Evolutionary conservation across 1,140 invertebrate species (phyloP).

Genomic region (Phymastichus coffea): DNA sequence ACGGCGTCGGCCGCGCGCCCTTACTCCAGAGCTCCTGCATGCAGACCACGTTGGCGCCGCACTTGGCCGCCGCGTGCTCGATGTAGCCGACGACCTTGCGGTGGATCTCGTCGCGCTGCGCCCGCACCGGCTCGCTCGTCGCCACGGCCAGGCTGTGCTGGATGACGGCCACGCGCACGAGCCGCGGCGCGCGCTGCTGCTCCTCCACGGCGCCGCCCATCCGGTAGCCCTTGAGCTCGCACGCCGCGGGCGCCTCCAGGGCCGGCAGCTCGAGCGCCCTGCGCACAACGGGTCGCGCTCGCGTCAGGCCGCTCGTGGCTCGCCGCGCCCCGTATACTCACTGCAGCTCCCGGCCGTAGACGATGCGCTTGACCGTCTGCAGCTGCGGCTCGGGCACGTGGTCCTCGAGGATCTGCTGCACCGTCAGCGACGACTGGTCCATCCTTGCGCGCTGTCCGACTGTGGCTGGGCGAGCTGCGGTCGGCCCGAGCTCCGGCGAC

Average conservation of each 20-base stretch:
- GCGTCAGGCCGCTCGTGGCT: too few relatives aligned
- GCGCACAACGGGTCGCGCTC: neutral
- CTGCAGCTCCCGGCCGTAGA: constrained; percentile 72
- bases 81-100: constrained; percentile 77
- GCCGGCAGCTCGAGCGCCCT: constrained; percentile 57
- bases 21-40: constrained; percentile 97
- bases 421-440: constrained; percentile 60
- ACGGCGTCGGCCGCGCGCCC: too few relatives aligned
- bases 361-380: constrained; percentile 70
- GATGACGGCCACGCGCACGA: constrained; percentile 82
- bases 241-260: constrained; percentile 57
- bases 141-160: constrained; percentile 84
- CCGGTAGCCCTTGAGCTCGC: constrained; percentile 77
- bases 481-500: too few relatives aligned
- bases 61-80: constrained; percentile 69
- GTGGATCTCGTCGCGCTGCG: constrained; percentile 82
- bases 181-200: constrained; percentile 66
- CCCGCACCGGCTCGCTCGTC: constrained; percentile 71
- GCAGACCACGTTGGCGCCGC: constrained; percentile 88
- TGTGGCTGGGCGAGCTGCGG: too few relatives aligned
- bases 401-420: constrained; percentile 68
- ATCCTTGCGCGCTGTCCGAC: too few relatives aligned
- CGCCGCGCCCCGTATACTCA: too few relatives aligned
- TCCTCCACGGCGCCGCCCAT: constrained; percentile 67
- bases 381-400: constrained; percentile 67